Evolutionary conservation across 2,888 invertebrate genomes (phyloP), one percentile per base, ranked within the genome.

Genomic region (Heteromyza rotundicornis): DNA sequence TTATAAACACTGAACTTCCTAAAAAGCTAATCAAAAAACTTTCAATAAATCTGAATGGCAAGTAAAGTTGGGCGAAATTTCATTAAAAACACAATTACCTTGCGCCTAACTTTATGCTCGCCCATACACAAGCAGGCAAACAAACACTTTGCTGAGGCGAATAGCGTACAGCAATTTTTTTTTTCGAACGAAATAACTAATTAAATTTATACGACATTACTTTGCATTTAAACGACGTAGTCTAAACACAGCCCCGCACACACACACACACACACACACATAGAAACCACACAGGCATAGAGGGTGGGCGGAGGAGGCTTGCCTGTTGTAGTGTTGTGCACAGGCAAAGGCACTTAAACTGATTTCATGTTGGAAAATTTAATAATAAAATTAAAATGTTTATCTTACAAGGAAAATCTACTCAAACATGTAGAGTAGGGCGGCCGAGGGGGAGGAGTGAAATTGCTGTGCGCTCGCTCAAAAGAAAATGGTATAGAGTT

Each of bases 381-480:
- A 67, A 67, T 74, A 76, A 76, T 72, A 67, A 76, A 64, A 75
- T 76, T 73, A 69, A 71, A 71, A 68, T 71, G 74, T 72, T 75
- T 74, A 73, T 75, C 75, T 71, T 63, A 40, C 17, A 52, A 53
- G 17, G 17, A n/a, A 47, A 19, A 47, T 47, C 19, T 19, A 47
- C 47, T 19, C 17, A 3, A 47, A 20, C 8, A 40, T n/a, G n/a
- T n/a, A 40, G n/a, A 12, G 40, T 7, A 8, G n/a, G 14, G 40
- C 40, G 10, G 40, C 40, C 8, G 32, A 12, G 12, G 32, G 12
- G 32, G 32, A 8, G 32, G 32, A 12, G 32, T 32, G 32, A 32
- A 8, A 5, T 32, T 5, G 32, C 7, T 8, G 32, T 8, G 32
- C n/a, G 40, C 5, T 7, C 40, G n/a, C 47, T 19, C 47, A 20